Evolutionary conservation across 2,113 vertebrate genomes (phyloP).

Genomic region (Megaptera novaeangliae): DNA sequence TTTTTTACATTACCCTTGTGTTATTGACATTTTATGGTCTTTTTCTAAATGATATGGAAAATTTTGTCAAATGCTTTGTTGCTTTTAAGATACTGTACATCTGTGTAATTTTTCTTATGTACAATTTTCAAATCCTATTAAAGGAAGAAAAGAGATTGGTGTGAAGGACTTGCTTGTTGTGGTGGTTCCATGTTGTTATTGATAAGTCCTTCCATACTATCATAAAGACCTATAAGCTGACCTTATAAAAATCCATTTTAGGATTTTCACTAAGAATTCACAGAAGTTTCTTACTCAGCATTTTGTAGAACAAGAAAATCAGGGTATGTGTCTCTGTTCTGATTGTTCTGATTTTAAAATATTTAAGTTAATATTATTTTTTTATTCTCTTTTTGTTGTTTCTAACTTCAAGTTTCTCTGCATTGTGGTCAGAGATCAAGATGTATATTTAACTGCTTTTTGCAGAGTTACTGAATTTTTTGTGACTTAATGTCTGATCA

Average conservation of each 20-base stretch:
- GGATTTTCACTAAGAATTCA: background rate
- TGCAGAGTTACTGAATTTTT: background rate
- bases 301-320: background rate
- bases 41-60: background rate
- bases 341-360: background rate
- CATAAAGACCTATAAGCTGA: background rate
- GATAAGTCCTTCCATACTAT: background rate
- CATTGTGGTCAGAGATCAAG: background rate
- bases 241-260: background rate
- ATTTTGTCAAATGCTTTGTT: background rate
- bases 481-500: background rate
- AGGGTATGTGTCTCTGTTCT: background rate
- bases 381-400: background rate
- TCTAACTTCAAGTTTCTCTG: background rate
- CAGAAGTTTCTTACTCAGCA: background rate
- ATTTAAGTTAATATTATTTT: constrained; percentile 4
- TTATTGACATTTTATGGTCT: background rate
- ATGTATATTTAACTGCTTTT: background rate
- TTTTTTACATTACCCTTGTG: background rate
- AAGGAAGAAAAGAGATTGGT: background rate
- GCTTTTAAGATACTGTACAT: background rate
- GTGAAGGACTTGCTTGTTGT: background rate
- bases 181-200: background rate
- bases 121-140: background rate
- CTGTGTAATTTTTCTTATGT: background rate